Base-by-base conservation (phyloP, 1,140 invertebrate species). In the Nephotettix cincticeps region DNA sequence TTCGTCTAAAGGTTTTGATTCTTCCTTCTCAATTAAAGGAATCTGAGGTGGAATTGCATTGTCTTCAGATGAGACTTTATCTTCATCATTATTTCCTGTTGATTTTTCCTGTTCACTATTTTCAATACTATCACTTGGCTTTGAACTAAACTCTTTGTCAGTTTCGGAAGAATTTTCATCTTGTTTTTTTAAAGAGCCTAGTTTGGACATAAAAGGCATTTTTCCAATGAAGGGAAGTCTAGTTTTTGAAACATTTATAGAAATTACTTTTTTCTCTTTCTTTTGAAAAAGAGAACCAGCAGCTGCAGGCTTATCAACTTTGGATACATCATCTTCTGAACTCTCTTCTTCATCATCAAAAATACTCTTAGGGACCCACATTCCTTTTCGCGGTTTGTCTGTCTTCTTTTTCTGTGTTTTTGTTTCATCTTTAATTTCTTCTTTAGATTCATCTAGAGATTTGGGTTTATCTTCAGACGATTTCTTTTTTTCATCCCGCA, bases 201-300 rank as follows among this genome's bases (percentile, higher is more conserved):
- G 82, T 23, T 89, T 89, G 73, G 90, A 90, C 63, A 90, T 88
- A 40, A 91, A 77, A 1, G 89, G 89, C 80, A 90, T 85, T 74
- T 88, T 80, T 0, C 89, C 89, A 61, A 90, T 90, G 70, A 90
- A 90, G 0, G 88, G 88, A 32, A 90, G 74, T 74, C 89, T 90
- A n/a, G 88, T 71, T 73, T 77, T 79, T 14, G 76, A 76, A 61
- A 74, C 54, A 28, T 28, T 69, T 3, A 71, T 68, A 23, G 70
- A 54, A 51, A 75, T 32, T 21, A 17, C 23, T 66, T 74, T 74
- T 63, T 72, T 73, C n/a, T 28, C 32, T 29, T 73, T 56, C 29
- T 36, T 69, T 69, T 75, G 68, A 11, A 27, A 14, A 27, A 27
- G 9, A n/a, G 21, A 6, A 27, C 6, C 13, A 11, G 13, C 47